Base-by-base conservation (phyloP, 1,140 invertebrate species). In the Cyphomyrmex costatus region DNA sequence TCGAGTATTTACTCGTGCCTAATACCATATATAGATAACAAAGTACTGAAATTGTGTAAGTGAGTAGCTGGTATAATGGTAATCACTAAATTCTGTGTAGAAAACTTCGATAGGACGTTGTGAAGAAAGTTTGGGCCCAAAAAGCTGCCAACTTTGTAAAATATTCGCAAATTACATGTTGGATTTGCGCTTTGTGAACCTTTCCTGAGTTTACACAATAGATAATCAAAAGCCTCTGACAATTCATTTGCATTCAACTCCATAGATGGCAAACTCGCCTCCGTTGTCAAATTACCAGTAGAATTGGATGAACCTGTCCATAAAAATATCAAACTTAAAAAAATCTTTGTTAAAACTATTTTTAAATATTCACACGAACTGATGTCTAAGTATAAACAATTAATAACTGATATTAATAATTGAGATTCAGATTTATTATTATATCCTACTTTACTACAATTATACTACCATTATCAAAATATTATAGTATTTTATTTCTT, bases 1-100 rank as follows among this genome's bases (percentile, higher is more conserved):
- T 60, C 80, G 68, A 88, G 61, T 66, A 68, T 91, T 93, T 93
- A 96, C 89, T 96, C 95, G 91, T 97, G 96, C 86, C 96, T 95
- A 49, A 97, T 96, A 51, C 97, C 97, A 92, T 96, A 97, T 89
- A 98, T 96, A 84, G 97, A 98, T 85, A 98, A 95, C 94, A 97
- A 97, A 89, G 97, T 97, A 95, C 96, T 96, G 88, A 97, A 96
- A 94, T 97, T 97, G 93, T 97, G 97, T 92, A 98, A 95, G 93
- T 97, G 96, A 87, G 96, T 96, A 79, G 97, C 97, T 58, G 98
- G 98, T 94, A 98, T 95, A 63, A 97, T 96, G 12, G 97, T 98
- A 65, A 97, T 96, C 51, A 97, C 96, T 88, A 98, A 95, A 86
- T 96, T 96, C 73, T 95, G 94, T 84, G 90, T 95, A 73, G 96